Conservation (phyloP, 2,113 vertebrate species). For the cat (Felis catus) region F.catus_Fca126_mat1.0 CM031419.1:14799001-14799500, state of each 20-base stretch:
- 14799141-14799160: not conserved
- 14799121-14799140: not conserved
- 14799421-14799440: not conserved
- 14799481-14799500: slow-evolving; percentile 90
- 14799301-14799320: not conserved
- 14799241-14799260: not conserved
- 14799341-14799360: not conserved
- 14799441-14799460: not conserved
- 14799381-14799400: not conserved
- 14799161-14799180: not conserved
- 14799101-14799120: not conserved
- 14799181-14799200: not conserved
- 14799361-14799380: not conserved
- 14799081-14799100: not conserved
- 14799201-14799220: slow-evolving; percentile 8
- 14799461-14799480: slow-evolving; percentile 84
- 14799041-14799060: not conserved
- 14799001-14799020: not conserved
- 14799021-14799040: not conserved
- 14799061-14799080: not conserved
- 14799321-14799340: not conserved
- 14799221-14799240: not conserved
- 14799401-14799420: not conserved
- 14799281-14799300: not conserved
- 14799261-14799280: not conserved